phyloP scores from a whole-genome alignment of 1,140 invertebrate species.

The Euglossa dilemma region DNA sequence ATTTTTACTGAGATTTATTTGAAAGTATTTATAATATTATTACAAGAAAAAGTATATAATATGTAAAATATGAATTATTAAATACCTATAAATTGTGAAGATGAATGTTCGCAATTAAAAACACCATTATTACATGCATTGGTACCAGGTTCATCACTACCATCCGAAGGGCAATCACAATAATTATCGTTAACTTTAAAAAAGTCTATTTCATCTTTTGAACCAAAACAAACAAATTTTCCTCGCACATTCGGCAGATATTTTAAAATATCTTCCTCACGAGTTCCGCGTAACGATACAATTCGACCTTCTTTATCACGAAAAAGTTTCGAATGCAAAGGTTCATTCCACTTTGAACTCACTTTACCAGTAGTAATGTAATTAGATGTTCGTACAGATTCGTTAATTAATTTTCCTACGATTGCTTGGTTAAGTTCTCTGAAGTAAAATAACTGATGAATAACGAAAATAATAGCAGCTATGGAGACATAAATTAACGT shows the following conservation, averaged over 20 bases:
- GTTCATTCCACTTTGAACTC: conserved; percentile 58
- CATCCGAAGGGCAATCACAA: conserved; percentile 93
- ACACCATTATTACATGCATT: conserved; percentile 91
- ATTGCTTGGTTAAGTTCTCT: conserved; percentile 52
- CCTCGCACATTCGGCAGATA: conserved; percentile 76
- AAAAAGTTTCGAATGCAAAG: conserved; percentile 63
- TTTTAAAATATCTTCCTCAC: conserved; percentile 68
- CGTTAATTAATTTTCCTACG: conserved; percentile 56
- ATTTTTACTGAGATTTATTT: conserved; percentile 76
- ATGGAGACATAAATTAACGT: conserved; percentile 51
- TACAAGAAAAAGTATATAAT: conserved; percentile 20
- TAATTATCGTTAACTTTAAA: conserved; percentile 95
- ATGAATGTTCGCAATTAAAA: conserved; percentile 87
- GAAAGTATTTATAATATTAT: neutral
- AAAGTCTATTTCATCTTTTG: conserved; percentile 81
- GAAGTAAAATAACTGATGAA: conserved; percentile 58
- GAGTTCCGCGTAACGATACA: conserved; percentile 71
- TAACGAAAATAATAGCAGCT: conserved; percentile 51
- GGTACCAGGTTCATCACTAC: conserved; percentile 95
- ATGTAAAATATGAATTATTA: neutral
- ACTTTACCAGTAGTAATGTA: conserved; percentile 27
- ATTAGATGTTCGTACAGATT: conserved; percentile 39
- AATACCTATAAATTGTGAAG: conserved; percentile 55
- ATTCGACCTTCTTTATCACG: conserved; percentile 60
- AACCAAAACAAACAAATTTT: conserved; percentile 80